Percentiles rank a stretch among this genome's conserved stretches.
These are phyloP conservation scores for Polypedilum pembai DNA, from an alignment of 1,140 invertebrate genomes.

Conservation along the genomic window DNA sequence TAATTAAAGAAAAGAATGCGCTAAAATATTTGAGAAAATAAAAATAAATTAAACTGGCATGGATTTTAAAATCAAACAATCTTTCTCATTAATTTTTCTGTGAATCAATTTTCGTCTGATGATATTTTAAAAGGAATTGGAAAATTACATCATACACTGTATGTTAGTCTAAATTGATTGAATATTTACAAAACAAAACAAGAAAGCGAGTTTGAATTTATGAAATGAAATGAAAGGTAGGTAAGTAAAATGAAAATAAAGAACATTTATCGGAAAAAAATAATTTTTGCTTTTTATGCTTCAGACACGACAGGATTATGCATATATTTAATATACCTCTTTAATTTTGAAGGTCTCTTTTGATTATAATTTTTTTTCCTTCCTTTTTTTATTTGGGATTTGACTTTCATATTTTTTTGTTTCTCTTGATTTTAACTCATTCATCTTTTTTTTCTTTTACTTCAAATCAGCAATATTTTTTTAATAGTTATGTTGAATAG, in stretches of 20 bases:
- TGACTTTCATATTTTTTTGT: neutral
- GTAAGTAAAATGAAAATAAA: neutral
- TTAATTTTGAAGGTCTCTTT: neutral
- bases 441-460: neutral
- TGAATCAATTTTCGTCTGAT: too few species aligned
- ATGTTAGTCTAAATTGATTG: too few species aligned
- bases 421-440: constrained; percentile 1
- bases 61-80: too few species aligned
- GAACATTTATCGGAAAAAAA: neutral
- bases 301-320: constrained; percentile 24
- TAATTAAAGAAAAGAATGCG: too few species aligned
- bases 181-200: too few species aligned
- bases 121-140: too few species aligned
- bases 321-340: constrained; percentile 25
- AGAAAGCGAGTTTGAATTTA: neutral
- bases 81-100: too few species aligned
- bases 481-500: neutral
- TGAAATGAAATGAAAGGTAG: neutral
- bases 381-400: neutral
- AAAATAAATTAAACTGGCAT: too few species aligned
- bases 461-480: constrained; percentile 4
- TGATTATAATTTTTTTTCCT: constrained; percentile 22
- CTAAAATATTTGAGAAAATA: too few species aligned
- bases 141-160: too few species aligned
- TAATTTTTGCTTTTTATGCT: constrained; percentile 16